Percentiles rank a stretch among this genome's conserved stretches.
Evolutionary conservation across 2,888 invertebrate genomes (phyloP).

Genomic region (Nemoura dubitans): DNA sequence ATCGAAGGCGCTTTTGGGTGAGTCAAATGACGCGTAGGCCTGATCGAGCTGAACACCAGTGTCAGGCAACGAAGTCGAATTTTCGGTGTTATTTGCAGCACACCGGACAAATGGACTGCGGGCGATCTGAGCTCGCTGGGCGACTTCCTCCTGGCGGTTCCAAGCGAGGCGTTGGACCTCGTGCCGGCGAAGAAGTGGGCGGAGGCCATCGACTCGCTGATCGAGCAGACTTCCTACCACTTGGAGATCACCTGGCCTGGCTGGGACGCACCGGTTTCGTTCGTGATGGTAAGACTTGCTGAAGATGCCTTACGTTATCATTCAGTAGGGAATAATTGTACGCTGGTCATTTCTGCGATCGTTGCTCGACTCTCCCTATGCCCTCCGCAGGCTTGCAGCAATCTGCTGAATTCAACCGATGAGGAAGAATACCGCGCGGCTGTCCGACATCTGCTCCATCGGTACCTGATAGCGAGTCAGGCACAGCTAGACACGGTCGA

Average conservation of each 20-base stretch:
- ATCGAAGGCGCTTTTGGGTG: conserved; percentile 46
- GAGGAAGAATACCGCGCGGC: conserved; percentile 34
- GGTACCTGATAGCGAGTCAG: conserved; percentile 45
- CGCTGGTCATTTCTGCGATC: too few species aligned
- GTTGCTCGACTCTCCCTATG: too few species aligned
- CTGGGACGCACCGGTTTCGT: conserved; percentile 9
- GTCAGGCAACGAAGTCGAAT: background rate
- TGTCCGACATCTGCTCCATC: conserved; percentile 41
- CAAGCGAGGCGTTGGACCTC: conserved; percentile 41
- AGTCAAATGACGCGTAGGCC: background rate
- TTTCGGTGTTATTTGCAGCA: conserved; percentile 40
- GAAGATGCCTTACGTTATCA: too few species aligned
- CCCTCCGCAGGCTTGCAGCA: conserved; percentile 4
- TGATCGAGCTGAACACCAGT: too few species aligned
- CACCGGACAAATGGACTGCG: conserved; percentile 49
- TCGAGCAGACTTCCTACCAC: conserved; percentile 50
- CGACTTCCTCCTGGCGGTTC: conserved; percentile 50
- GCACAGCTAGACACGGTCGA: conserved; percentile 43
- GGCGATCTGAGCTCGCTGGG: conserved; percentile 51
- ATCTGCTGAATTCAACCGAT: conserved; percentile 22
- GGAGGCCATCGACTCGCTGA: conserved; percentile 51
- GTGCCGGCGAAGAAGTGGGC: conserved; percentile 48
- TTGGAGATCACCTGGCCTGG: conserved; percentile 49
- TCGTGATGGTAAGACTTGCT: conserved; percentile 27
- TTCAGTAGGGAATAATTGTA: too few species aligned